phyloP scores from a whole-genome alignment of 2,797 vertebrate genomes.

The Hapalemur alaotrensis region DNA sequence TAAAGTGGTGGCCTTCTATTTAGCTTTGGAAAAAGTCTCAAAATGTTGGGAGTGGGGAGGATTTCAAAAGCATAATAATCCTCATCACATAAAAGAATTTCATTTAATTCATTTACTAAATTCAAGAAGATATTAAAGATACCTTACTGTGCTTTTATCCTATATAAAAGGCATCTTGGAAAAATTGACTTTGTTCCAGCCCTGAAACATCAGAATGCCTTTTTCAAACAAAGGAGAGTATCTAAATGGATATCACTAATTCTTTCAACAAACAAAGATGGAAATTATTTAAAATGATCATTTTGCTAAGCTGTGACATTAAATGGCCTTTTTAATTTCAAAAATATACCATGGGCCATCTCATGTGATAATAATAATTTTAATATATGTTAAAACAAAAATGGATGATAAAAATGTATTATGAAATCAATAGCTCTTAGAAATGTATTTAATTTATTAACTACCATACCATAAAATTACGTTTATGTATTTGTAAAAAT shows the following conservation, averaged over 20 bases:
- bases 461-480: not conserved
- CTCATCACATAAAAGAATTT: not conserved
- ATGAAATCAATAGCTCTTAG: not conserved
- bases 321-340: not conserved
- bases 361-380: not conserved
- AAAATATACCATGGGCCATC: not conserved
- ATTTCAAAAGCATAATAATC: not conserved
- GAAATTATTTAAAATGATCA: not conserved
- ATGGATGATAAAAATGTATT: not conserved
- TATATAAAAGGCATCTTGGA: not conserved
- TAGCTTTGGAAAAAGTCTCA: not conserved
- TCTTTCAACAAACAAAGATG: not conserved
- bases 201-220: not conserved
- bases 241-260: not conserved
- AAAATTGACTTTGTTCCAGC: conserved; percentile 3
- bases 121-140: not conserved
- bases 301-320: not conserved
- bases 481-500: not conserved
- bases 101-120: not conserved
- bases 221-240: conserved; percentile 4
- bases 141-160: not conserved
- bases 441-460: not conserved
- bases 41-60: fast-evolving
- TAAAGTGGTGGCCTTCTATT: not conserved
- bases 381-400: not conserved